phyloP scores from a whole-genome alignment of 2,797 vertebrate genomes.

The Anisognathus igniventris region DNA sequence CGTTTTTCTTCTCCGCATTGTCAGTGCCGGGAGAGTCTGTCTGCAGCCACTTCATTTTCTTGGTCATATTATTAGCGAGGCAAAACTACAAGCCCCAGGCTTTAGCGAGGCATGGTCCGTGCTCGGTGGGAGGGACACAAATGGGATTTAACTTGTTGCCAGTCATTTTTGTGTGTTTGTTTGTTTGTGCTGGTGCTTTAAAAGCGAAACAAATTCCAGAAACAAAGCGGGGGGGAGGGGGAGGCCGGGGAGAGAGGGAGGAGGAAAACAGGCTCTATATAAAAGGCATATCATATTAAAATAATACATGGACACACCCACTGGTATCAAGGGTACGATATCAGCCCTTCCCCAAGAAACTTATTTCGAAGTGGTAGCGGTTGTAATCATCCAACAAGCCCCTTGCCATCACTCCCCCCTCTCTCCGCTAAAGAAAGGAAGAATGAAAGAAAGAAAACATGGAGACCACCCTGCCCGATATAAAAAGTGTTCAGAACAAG shows the following conservation, averaged over 20 bases:
- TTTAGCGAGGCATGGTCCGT: slow-evolving; percentile 13
- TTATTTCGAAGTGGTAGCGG: slow-evolving; percentile 16
- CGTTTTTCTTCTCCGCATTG: not conserved
- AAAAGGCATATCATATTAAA: slow-evolving; percentile 61
- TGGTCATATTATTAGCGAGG: not conserved
- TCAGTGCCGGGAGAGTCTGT: not conserved
- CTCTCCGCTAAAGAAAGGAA: not conserved
- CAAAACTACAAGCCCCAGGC: not conserved
- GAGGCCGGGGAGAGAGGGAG: not conserved
- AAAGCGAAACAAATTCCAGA: slow-evolving; percentile 54
- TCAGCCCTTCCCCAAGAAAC: slow-evolving; percentile 32
- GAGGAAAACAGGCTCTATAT: slow-evolving; percentile 19
- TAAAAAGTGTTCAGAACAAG: not conserved
- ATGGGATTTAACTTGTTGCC: slow-evolving; percentile 54
- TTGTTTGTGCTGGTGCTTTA: slow-evolving; percentile 55
- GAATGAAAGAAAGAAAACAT: slow-evolving; percentile 3
- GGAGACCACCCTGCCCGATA: slow-evolving; percentile 1
- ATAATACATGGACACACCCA: slow-evolving; percentile 52
- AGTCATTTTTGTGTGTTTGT: slow-evolving; percentile 52
- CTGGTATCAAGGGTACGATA: slow-evolving; percentile 48
- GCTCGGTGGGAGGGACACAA: slow-evolving; percentile 54
- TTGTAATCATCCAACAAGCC: not conserved
- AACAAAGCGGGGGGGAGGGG: not conserved
- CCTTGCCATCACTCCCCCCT: not conserved
- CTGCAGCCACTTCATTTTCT: not conserved